These are phyloP conservation scores for Melanocharis versteri DNA, from an alignment of 2,113 vertebrate genomes.

Conservation along the genomic window DNA sequence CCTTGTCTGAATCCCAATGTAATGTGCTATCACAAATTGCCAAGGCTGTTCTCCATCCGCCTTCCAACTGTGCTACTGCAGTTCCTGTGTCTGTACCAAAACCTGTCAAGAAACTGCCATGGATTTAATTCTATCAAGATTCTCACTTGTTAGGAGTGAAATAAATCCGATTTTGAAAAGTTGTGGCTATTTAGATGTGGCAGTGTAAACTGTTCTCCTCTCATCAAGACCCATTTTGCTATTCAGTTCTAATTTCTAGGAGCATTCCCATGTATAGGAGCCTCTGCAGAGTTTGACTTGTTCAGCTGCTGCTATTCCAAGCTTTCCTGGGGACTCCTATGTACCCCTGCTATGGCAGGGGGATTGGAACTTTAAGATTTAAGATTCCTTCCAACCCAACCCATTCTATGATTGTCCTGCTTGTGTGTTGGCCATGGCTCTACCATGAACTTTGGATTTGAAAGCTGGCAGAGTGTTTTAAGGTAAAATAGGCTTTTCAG, in stretches of 20 bases:
- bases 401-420: neutral
- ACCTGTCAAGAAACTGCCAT: neutral
- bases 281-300: neutral
- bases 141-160: neutral
- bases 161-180: neutral
- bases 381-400: neutral
- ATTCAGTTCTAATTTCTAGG: neutral
- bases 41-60: rapidly evolving
- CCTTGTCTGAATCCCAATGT: neutral
- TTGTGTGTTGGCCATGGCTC: neutral
- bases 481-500: neutral
- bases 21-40: neutral
- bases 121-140: neutral
- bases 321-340: neutral
- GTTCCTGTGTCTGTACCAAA: neutral
- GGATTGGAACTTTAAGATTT: neutral
- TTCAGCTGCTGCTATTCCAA: neutral
- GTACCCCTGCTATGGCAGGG: neutral
- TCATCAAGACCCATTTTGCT: neutral
- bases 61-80: neutral
- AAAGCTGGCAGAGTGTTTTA: neutral
- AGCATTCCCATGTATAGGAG: neutral
- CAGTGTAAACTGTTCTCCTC: neutral
- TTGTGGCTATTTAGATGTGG: neutral
- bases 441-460: neutral